Percentiles rank a stretch among this genome's conserved stretches.
Conservation (phyloP, 2,888 invertebrate genomes). For the Phragmatobia fuliginosa region DNA sequence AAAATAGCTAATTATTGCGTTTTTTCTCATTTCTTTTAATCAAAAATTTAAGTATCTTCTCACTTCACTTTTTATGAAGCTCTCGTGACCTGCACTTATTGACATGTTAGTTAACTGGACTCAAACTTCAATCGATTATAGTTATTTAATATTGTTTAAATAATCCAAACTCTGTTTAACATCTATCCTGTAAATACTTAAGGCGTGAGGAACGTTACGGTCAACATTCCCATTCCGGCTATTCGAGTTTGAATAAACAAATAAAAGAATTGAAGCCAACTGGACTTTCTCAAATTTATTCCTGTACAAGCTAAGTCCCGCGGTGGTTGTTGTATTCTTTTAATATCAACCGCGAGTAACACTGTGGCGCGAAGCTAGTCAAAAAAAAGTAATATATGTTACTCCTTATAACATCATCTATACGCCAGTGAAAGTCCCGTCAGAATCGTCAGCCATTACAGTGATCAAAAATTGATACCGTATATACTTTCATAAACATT, state of each 20-base stretch:
- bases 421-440: too few species aligned
- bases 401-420: too few species aligned
- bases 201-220: constrained; percentile 54
- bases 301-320: too few species aligned
- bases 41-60: neutral
- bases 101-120: neutral
- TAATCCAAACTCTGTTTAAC: constrained; percentile 51
- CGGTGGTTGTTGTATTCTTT: too few species aligned
- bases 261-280: constrained; percentile 23
- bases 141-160: constrained; percentile 31
- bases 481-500: too few species aligned
- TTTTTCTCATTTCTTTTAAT: neutral
- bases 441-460: too few species aligned
- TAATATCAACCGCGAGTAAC: too few species aligned
- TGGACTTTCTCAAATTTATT: constrained; percentile 35
- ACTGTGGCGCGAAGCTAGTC: too few species aligned
- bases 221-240: constrained; percentile 56
- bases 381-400: too few species aligned
- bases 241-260: constrained; percentile 61
- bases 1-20: neutral
- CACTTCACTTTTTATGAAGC: neutral
- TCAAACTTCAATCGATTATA: neutral
- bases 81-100: neutral
- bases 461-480: too few species aligned
- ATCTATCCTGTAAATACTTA: constrained; percentile 45